These are phyloP conservation scores for Lagopus leucura DNA, from an alignment of 2,113 vertebrate species.

Conservation along the genomic window DNA sequence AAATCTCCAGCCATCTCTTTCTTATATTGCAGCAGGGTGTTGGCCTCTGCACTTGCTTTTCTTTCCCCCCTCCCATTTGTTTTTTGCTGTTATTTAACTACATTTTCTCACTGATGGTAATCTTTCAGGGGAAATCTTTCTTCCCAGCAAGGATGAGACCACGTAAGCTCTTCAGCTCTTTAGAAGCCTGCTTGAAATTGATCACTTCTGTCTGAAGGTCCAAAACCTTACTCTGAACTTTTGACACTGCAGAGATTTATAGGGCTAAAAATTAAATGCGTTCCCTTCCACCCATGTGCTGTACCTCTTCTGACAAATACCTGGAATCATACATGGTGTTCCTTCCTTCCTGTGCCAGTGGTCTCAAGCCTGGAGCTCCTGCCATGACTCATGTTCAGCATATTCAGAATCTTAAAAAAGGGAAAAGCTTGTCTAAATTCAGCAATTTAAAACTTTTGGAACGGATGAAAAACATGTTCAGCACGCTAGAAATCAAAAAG, in stretches of 20 bases:
- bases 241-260: background rate
- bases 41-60: background rate
- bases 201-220: background rate
- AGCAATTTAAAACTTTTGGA: background rate
- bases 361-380: background rate
- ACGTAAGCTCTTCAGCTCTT: background rate
- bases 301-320: background rate
- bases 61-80: background rate
- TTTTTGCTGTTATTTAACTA: background rate
- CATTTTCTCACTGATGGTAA: background rate
- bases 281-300: background rate
- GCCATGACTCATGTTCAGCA: background rate
- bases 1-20: background rate
- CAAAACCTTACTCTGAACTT: background rate
- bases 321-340: background rate
- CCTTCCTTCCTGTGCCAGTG: background rate
- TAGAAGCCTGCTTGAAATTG: background rate
- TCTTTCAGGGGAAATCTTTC: background rate
- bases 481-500: background rate
- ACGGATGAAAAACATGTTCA: background rate
- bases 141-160: background rate
- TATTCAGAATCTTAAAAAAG: background rate
- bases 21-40: background rate
- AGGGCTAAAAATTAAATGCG: background rate
- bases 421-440: background rate